Base-by-base conservation (phyloP, 64 coral and sea anemone genomes). In the Stichodactyla helianthus region DNA sequence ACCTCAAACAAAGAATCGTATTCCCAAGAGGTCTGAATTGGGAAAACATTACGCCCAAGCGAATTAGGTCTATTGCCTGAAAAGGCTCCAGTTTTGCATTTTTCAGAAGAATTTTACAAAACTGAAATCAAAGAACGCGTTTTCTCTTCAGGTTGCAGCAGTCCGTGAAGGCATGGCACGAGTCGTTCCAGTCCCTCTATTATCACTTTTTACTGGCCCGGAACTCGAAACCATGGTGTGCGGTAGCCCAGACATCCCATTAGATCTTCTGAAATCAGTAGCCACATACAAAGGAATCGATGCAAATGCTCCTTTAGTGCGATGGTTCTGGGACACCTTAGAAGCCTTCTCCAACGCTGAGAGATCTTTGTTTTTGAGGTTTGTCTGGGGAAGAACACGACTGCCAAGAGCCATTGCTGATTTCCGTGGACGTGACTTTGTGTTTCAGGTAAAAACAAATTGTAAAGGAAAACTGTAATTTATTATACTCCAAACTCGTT, bases 261-360 rank as follows among this genome's bases (percentile, higher is more conserved):
- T 99, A 82, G 97, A 99, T 77, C 86, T 99, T 51, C 64, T 99
- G 1, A 99, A 99, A 70, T 94, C 93, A 23, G 97, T 99, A 79
- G 93, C 91, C 18, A 95, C 97, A 44, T 99, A 99, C 55, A 99
- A 99, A 78, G 97, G 97, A 27, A 92, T 99, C 50, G 88, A 94
- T 79, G 89, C 88, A 83, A 93, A 58, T 18, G 93, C 97, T 0
- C 84, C 97, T 22, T 85, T 99, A 52, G 93, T 99, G 23, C 90
- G 85, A 68, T 99, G 97, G 97, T 99, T 99, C 88, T 99, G 97
- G 97, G 93, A 99, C 26, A 99, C 97, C 10, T 82, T 99, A 13
- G 97, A 99, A 86, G 88, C 86, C 28, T 99, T 99, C 82, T 99
- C 97, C 54, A 99, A 99, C 62, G 93, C 97, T 5, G 97, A 99